Evolutionary conservation across 2,888 invertebrate genomes (phyloP).

Genomic region (Andrena chrysosceles): DNA sequence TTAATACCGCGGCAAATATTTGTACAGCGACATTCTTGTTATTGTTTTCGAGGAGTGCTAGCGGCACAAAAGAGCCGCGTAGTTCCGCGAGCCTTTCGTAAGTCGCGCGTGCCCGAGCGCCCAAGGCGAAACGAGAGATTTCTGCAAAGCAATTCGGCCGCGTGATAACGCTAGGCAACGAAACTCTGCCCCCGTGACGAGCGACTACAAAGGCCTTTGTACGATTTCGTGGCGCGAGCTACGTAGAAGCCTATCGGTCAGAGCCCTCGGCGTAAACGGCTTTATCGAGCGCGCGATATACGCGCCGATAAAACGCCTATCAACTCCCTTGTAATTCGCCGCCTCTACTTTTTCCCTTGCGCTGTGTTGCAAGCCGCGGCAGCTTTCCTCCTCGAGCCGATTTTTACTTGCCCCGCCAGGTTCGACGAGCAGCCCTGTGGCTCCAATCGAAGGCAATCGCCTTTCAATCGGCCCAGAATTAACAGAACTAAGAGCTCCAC

Average conservation of each 20-base stretch:
- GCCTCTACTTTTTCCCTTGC: conserved; percentile 37
- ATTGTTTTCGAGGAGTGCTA: not conserved
- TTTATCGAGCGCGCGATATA: conserved; percentile 73
- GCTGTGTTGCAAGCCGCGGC: not conserved
- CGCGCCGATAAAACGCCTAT: conserved; percentile 71
- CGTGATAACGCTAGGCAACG: conserved; percentile 44
- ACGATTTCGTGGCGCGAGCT: conserved; percentile 56
- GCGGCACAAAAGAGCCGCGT: not conserved
- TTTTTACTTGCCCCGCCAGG: not conserved
- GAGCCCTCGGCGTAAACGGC: conserved; percentile 68
- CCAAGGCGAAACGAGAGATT: not conserved
- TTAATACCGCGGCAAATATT: not conserved
- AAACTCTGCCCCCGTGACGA: conserved; percentile 22
- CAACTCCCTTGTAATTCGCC: conserved; percentile 62
- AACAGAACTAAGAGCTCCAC: too few species aligned
- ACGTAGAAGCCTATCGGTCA: conserved; percentile 76
- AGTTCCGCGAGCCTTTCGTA: not conserved
- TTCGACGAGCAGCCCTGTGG: too few species aligned
- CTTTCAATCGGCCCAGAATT: not conserved
- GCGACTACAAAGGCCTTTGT: conserved; percentile 59
- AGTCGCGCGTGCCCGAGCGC: not conserved
- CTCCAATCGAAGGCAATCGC: not conserved
- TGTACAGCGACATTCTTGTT: not conserved
- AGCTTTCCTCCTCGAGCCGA: not conserved
- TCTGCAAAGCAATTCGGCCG: conserved; percentile 32